Evolutionary conservation across 1,140 invertebrate genomes (phyloP).

Genomic region (Orchestia grillus): DNA sequence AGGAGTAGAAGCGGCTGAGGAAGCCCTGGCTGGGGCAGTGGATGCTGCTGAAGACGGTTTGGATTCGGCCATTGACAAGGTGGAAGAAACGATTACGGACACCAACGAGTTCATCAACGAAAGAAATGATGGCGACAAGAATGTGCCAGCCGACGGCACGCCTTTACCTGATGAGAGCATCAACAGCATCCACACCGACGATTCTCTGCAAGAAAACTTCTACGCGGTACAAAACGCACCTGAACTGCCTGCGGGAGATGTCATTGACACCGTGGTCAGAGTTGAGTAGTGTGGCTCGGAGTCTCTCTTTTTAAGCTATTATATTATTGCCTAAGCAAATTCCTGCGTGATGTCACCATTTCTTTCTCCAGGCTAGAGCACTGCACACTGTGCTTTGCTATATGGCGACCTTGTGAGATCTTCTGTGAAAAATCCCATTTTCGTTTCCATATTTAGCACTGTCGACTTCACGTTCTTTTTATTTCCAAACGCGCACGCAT

Average conservation of each 20-base stretch:
- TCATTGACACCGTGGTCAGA: not conserved
- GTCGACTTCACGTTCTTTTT: not conserved
- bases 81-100: not conserved
- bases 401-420: not conserved
- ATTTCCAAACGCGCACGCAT: not conserved
- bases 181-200: not conserved
- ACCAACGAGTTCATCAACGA: not conserved
- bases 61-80: not conserved
- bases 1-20: not conserved
- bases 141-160: not conserved
- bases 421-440: not conserved
- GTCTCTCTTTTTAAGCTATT: not conserved
- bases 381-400: not conserved
- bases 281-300: not conserved
- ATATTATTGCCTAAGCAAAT: not conserved
- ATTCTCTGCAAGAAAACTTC: slow-evolving; percentile 20
- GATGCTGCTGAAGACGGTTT: not conserved
- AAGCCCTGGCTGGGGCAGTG: not conserved
- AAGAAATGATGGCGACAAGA: not conserved
- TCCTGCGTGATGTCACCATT: not conserved
- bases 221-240: not conserved
- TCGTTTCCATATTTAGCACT: not conserved
- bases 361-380: not conserved
- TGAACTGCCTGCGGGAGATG: not conserved
- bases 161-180: not conserved